Percentiles rank a stretch among this genome's conserved stretches.
phyloP scores from a whole-genome alignment of 2,113 vertebrate species.

The Oxygymnocypris stewartii region DNA sequence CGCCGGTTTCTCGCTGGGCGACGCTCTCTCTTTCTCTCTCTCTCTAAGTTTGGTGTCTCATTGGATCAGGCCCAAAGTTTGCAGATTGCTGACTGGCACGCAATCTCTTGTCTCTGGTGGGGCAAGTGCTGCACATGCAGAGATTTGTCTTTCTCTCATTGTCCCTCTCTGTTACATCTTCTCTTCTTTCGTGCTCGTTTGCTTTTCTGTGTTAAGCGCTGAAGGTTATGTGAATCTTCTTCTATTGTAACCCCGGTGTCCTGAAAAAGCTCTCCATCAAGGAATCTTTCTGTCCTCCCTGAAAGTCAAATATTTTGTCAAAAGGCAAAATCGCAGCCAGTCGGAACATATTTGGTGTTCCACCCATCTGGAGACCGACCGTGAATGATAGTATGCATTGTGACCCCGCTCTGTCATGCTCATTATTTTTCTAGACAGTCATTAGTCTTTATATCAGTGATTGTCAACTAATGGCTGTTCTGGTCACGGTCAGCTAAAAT shows the following conservation, averaged over 20 bases:
- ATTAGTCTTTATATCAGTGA: not conserved
- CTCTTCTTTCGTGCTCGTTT: not conserved
- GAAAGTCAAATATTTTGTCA: slow-evolving; percentile 9
- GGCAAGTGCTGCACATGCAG: not conserved
- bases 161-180: not conserved
- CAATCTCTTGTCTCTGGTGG: slow-evolving; percentile 10
- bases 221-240: slow-evolving; percentile 49
- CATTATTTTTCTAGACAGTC: not conserved
- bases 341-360: not conserved
- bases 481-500: not conserved
- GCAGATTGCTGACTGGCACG: slow-evolving; percentile 46
- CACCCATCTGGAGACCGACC: slow-evolving; percentile 21
- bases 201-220: not conserved
- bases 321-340: slow-evolving; percentile 1
- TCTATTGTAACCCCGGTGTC: not conserved
- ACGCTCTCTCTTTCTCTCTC: slow-evolving; percentile 3
- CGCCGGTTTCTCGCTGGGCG: slow-evolving; percentile 26
- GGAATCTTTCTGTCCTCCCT: not conserved
- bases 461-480: not conserved
- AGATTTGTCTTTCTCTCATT: slow-evolving; percentile 1
- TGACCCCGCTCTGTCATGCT: not conserved
- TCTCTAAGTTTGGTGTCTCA: slow-evolving; percentile 22
- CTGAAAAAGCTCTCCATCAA: not conserved
- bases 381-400: not conserved
- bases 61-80: slow-evolving; percentile 48